phyloP scores from a whole-genome alignment of 1,140 invertebrate species.

The Ephestia elutella region DNA sequence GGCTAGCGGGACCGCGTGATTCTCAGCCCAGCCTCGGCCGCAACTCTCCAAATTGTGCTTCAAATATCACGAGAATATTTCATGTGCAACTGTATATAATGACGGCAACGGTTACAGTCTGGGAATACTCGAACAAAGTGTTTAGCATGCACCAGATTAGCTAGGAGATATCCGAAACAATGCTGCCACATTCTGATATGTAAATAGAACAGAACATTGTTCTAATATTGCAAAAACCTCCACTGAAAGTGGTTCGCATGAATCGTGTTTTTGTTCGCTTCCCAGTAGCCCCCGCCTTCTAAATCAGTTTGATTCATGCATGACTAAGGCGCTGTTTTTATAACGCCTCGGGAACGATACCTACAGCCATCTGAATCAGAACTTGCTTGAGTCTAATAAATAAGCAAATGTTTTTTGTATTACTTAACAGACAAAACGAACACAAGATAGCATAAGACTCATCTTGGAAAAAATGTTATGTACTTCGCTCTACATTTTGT shows the following conservation, averaged over 20 bases:
- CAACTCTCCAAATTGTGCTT: slow-evolving; percentile 59
- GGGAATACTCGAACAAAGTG: slow-evolving; percentile 56
- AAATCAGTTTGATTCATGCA: slow-evolving; percentile 51
- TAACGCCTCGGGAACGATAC: slow-evolving; percentile 23
- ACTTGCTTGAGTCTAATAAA: background rate
- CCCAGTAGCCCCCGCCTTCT: slow-evolving; percentile 38
- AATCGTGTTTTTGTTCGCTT: slow-evolving; percentile 31
- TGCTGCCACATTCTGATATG: slow-evolving; percentile 49
- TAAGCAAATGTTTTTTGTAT: background rate
- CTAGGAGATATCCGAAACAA: slow-evolving; percentile 62
- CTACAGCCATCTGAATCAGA: slow-evolving; percentile 29
- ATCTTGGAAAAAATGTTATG: background rate
- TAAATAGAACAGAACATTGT: slow-evolving; percentile 52
- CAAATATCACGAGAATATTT: slow-evolving; percentile 52
- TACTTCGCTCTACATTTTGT: background rate
- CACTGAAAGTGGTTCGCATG: slow-evolving; percentile 30
- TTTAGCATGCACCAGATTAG: slow-evolving; percentile 54
- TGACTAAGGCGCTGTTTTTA: slow-evolving; percentile 53
- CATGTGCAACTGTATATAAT: slow-evolving; percentile 65
- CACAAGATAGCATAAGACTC: background rate
- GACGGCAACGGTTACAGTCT: slow-evolving; percentile 60
- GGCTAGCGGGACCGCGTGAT: slow-evolving; percentile 59
- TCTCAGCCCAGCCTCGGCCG: slow-evolving; percentile 37
- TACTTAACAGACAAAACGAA: background rate
- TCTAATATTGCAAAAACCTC: slow-evolving; percentile 37